phyloP scores from a whole-genome alignment of 37 sponge, comb jelly and placozoan species.

The Mnemiopsis leidyi region DNA sequence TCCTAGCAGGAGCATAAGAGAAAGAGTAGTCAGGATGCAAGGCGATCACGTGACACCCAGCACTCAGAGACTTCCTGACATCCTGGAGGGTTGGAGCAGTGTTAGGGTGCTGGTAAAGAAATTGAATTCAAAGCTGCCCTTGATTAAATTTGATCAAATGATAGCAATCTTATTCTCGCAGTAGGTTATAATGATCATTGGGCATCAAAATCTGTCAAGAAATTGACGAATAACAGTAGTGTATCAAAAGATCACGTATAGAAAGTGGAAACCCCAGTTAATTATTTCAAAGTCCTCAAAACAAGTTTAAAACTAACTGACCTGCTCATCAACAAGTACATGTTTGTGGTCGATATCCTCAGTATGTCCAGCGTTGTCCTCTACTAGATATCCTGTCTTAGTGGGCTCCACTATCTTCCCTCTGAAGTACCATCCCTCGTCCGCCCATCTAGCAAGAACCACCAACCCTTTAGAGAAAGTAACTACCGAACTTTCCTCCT shows the following conservation, averaged over 20 bases:
- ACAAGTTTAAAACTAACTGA: too few relatives aligned
- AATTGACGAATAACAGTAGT: too few relatives aligned
- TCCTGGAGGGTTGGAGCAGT: not conserved
- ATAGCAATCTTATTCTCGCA: too few relatives aligned
- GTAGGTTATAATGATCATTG: too few relatives aligned
- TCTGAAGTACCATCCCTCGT: conserved; percentile 57
- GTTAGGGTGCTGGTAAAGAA: not conserved
- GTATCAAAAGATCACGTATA: too few relatives aligned
- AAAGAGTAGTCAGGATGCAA: conserved; percentile 61
- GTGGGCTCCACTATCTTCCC: conserved; percentile 1
- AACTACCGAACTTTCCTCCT: not conserved
- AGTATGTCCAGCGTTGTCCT: conserved; percentile 26
- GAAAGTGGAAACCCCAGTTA: too few relatives aligned
- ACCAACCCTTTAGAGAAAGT: not conserved
- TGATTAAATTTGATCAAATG: too few relatives aligned
- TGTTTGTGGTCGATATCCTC: conserved; percentile 23
- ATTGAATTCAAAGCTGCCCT: too few relatives aligned
- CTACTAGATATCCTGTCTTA: not conserved
- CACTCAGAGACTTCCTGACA: not conserved
- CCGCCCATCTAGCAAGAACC: conserved; percentile 32
- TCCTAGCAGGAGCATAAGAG: conserved; percentile 42
- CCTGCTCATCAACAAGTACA: not conserved
- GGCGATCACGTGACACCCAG: conserved; percentile 32
- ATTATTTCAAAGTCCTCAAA: too few relatives aligned
- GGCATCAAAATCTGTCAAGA: too few relatives aligned